Evolutionary conservation across 2,797 vertebrate species (phyloP).

Genomic region (Petrocephalus sullivani): DNA sequence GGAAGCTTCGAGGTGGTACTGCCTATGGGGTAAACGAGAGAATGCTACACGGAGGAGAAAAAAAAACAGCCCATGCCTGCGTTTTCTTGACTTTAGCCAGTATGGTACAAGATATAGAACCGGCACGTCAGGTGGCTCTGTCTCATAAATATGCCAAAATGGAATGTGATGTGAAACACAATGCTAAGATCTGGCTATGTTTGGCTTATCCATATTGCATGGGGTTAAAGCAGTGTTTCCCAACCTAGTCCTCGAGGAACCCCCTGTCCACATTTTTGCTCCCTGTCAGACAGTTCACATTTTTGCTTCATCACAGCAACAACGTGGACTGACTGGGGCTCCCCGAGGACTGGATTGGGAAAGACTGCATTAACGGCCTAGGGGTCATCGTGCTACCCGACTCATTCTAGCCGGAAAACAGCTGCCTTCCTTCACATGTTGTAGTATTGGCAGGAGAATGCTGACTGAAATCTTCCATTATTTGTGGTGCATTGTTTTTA

Average conservation of each 20-base stretch:
- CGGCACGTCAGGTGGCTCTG: not conserved
- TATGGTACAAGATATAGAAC: not conserved
- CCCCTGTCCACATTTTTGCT: not conserved
- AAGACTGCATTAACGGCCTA: not conserved
- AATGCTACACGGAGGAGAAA: not conserved
- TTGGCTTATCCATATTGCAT: slow-evolving; percentile 16
- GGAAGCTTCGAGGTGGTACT: not conserved
- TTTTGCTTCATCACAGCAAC: not conserved
- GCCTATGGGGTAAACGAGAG: not conserved
- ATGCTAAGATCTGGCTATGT: slow-evolving; percentile 5
- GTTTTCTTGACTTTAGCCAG: not conserved
- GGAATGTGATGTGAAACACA: slow-evolving; percentile 47
- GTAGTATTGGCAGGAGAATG: slow-evolving; percentile 17
- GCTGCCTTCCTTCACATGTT: slow-evolving; percentile 38
- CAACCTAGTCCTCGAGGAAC: not conserved
- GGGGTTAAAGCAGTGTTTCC: not conserved
- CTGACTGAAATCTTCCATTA: slow-evolving; percentile 21
- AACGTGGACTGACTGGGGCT: not conserved
- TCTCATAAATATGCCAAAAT: slow-evolving; percentile 3
- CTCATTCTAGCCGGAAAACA: slow-evolving; percentile 23
- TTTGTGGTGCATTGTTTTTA: slow-evolving; percentile 14
- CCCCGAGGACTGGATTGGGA: not conserved
- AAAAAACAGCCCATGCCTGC: not conserved
- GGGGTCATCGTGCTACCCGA: slow-evolving; percentile 22
- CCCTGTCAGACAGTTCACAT: not conserved